Conservation (phyloP, 2,797 vertebrate species). For the Lacerta viridis region DNA sequence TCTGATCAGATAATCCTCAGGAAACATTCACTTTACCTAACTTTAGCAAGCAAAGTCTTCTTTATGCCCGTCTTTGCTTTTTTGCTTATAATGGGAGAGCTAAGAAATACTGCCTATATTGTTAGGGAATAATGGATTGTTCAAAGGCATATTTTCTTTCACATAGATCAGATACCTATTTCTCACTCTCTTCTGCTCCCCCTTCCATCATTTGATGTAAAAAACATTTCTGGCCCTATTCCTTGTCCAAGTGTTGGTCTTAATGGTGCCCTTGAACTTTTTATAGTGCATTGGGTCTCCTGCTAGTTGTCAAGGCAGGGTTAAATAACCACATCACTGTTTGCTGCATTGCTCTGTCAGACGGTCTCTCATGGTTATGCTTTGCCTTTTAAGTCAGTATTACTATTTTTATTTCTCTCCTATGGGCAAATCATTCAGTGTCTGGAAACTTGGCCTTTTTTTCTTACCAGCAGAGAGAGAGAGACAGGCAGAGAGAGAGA, state of each 20-base stretch:
- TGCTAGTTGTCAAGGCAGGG: conserved; percentile 47
- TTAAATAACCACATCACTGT: conserved; percentile 48
- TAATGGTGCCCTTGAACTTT: conserved; percentile 51
- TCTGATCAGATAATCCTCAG: background rate
- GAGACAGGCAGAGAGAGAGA: too few species aligned
- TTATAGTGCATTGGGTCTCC: background rate
- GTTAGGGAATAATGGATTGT: background rate
- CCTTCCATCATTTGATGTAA: conserved; percentile 18
- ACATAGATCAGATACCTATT: background rate
- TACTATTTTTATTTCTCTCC: conserved; percentile 36
- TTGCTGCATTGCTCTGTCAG: conserved; percentile 53
- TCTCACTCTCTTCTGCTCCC: background rate
- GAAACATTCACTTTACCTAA: conserved; percentile 25
- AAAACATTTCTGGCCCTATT: conserved; percentile 46
- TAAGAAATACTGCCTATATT: accelerated
- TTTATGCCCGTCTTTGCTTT: background rate
- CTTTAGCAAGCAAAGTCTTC: conserved; percentile 34
- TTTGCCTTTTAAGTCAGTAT: conserved; percentile 47
- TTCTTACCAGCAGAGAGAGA: background rate
- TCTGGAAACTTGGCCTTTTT: conserved; percentile 7
- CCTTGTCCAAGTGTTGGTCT: conserved; percentile 54
- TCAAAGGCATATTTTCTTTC: background rate
- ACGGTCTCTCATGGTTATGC: conserved; percentile 54
- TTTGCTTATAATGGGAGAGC: background rate
- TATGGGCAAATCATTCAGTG: conserved; percentile 48